phyloP scores from a whole-genome alignment of 2,888 invertebrate genomes.

The Trichacis sp. region DNA sequence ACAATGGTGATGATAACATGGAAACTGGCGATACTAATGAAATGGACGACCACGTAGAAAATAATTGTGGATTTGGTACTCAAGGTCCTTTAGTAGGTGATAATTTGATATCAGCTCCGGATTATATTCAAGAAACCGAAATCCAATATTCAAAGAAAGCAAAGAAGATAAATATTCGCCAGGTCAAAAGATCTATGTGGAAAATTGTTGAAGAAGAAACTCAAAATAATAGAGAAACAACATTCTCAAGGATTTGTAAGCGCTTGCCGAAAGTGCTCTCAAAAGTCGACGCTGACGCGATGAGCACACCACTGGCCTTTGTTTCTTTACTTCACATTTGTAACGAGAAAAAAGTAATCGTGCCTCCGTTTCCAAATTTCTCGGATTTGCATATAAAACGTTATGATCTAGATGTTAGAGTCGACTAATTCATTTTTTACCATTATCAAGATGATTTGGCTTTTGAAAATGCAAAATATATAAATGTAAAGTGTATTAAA shows the following conservation, averaged over 20 bases:
- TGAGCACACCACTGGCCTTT: conserved; percentile 84
- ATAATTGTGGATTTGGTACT: not conserved
- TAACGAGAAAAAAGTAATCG: conserved; percentile 78
- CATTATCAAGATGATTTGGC: no score
- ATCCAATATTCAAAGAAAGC: conserved; percentile 86
- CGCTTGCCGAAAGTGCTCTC: conserved; percentile 73
- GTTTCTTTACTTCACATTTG: conserved; percentile 86
- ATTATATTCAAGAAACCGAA: conserved; percentile 76
- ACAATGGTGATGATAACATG: not conserved
- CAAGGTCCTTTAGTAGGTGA: conserved; percentile 67
- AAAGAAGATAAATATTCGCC: conserved; percentile 89
- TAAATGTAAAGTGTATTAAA: no score
- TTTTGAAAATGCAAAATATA: no score
- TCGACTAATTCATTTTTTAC: no score
- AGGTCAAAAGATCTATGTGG: conserved; percentile 83
- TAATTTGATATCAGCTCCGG: conserved; percentile 78
- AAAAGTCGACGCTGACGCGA: conserved; percentile 76
- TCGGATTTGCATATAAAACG: no score
- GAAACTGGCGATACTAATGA: conserved; percentile 38
- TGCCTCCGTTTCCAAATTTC: no score
- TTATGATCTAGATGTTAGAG: no score
- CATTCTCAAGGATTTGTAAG: conserved; percentile 72
- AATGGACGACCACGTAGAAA: not conserved
- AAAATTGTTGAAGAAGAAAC: conserved; percentile 67
- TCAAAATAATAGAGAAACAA: conserved; percentile 8